Conservation (phyloP, 2,797 vertebrate genomes). For the Apodemus agrarius region DNA sequence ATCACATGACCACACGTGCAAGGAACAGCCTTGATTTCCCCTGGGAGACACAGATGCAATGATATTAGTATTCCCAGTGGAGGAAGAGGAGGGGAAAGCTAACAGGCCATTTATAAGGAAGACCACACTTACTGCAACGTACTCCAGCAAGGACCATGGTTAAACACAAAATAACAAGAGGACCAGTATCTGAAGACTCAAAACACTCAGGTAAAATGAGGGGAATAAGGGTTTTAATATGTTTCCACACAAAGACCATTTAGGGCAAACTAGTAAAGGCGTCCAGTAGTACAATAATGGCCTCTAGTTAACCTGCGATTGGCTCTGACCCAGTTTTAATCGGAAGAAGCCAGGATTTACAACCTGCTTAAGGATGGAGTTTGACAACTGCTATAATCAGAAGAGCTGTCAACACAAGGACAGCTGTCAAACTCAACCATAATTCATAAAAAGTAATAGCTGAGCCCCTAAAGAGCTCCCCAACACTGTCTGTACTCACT, state of each 20-base stretch:
- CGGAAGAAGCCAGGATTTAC: conserved; percentile 88
- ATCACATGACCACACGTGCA: conserved; percentile 85
- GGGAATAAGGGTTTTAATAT: conserved; percentile 1
- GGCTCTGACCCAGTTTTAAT: conserved; percentile 84
- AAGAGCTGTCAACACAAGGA: conserved; percentile 89
- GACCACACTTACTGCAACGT: conserved; percentile 20
- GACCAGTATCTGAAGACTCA: conserved; percentile 55
- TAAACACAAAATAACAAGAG: conserved; percentile 71
- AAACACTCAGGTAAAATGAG: neutral
- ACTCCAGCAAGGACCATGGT: conserved; percentile 31
- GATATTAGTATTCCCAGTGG: conserved; percentile 86
- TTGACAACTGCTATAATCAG: conserved; percentile 88
- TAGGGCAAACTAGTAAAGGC: conserved; percentile 57
- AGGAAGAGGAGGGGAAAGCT: conserved; percentile 75
- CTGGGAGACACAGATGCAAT: conserved; percentile 91
- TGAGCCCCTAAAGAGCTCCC: conserved; percentile 81
- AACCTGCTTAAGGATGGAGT: conserved; percentile 84
- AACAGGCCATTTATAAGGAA: conserved; percentile 77
- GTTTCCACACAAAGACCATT: conserved; percentile 53
- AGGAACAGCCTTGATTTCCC: conserved; percentile 95
- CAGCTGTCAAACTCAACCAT: conserved; percentile 86
- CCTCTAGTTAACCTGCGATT: conserved; percentile 86
- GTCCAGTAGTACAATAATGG: conserved; percentile 69
- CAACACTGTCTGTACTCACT: conserved; percentile 55
- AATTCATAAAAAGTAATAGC: conserved; percentile 86